These are phyloP conservation scores for Cnemophilus loriae DNA, from an alignment of 2,113 vertebrate genomes.

Conservation along the genomic window DNA sequence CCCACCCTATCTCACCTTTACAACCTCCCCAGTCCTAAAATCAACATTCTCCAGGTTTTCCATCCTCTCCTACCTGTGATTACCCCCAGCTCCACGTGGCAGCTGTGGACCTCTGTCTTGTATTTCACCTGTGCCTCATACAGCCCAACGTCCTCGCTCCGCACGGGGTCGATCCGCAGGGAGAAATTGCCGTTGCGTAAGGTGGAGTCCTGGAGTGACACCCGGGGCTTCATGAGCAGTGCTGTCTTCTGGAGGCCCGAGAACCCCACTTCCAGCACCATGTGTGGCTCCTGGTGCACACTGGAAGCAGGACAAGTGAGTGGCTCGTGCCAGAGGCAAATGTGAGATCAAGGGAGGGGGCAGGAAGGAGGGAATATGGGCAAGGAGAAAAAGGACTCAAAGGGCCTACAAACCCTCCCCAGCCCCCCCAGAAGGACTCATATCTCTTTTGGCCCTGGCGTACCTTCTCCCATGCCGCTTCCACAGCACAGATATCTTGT, in stretches of 20 bases:
- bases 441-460: background rate
- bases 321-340: accelerated
- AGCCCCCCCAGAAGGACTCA: background rate
- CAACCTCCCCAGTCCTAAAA: background rate
- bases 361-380: background rate
- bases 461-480: slow-evolving; percentile 34
- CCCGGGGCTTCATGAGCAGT: slow-evolving; percentile 11
- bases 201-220: background rate
- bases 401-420: background rate
- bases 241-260: slow-evolving; percentile 8
- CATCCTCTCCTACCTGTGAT: slow-evolving; percentile 45
- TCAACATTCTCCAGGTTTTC: background rate
- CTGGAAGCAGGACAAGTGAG: background rate
- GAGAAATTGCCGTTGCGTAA: slow-evolving; percentile 28
- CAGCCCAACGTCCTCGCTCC: background rate
- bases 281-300: background rate
- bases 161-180: background rate
- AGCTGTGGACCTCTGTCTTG: background rate
- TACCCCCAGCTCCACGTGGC: slow-evolving; percentile 37
- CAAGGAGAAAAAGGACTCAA: background rate
- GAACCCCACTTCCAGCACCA: slow-evolving; percentile 30
- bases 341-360: background rate
- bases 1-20: background rate
- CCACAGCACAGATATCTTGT: slow-evolving; percentile 25
- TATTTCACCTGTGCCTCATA: background rate